A percentile compares a stretch with the other conserved stretches of the same genome.
These are phyloP conservation scores for Halcyon leucocephala DNA, from an alignment of 2,797 vertebrate species.

Conservation along the genomic window DNA sequence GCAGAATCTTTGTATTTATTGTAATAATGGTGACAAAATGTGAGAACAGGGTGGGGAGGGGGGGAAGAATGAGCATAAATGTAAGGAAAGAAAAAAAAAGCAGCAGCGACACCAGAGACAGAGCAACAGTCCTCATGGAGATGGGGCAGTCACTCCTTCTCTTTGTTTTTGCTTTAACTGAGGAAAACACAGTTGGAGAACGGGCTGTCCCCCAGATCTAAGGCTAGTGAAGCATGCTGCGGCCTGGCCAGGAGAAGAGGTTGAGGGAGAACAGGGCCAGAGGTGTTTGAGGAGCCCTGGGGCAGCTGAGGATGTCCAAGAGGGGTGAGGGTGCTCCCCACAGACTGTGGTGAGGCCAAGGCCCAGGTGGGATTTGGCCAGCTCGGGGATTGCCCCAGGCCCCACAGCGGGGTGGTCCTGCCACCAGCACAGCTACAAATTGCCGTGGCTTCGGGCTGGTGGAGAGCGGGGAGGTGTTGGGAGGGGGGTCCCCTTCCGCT, in stretches of 20 bases:
- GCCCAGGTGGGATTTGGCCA: fast-evolving
- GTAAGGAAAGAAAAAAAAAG: neutral
- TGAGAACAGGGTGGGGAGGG: neutral
- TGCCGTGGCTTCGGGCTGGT: conserved; percentile 4
- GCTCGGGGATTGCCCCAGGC: neutral
- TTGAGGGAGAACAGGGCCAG: neutral
- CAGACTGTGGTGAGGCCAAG: fast-evolving
- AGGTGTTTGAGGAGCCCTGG: neutral
- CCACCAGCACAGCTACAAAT: conserved; percentile 66
- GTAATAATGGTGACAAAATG: conserved; percentile 61
- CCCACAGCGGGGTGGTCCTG: neutral
- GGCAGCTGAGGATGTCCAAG: fast-evolving
- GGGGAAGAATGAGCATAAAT: neutral
- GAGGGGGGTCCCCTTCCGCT: neutral
- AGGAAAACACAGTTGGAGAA: neutral
- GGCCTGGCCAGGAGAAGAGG: neutral
- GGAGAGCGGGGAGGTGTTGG: neutral
- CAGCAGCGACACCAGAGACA: neutral
- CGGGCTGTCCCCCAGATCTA: fast-evolving
- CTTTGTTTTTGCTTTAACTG: neutral
- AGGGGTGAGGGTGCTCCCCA: fast-evolving
- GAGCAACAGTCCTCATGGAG: neutral
- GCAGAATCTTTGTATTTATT: conserved; percentile 58
- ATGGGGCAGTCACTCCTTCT: fast-evolving
- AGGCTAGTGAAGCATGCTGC: too few relatives aligned